Evolutionary conservation across 2,888 invertebrate species (phyloP), one percentile per base, ranked within the genome.

Genomic region (Chydorus sphaericus): DNA sequence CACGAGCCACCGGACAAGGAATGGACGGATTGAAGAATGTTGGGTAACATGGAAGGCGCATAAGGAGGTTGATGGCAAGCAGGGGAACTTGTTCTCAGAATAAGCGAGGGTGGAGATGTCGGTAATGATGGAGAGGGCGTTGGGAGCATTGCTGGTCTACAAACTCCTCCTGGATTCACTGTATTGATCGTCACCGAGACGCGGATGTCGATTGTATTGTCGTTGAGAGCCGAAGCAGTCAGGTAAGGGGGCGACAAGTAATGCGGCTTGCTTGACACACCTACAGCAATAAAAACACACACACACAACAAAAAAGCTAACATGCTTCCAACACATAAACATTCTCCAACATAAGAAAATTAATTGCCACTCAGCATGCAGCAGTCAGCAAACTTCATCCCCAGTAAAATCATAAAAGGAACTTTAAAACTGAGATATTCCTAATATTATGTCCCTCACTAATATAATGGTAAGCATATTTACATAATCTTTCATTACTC

Each of bases 121-220:
- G 39, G 23, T 8, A 23, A 10, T 3, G 39, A 39, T 10, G 16
- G 23, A 11, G 44, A 44, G 20, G 38, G 39, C 10, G 44, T 23
- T 20, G 44, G 44, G 14, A 28, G 44, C n/a, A 28, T 23, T 20
- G n/a, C 44, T 10, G 7, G 28, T 44, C 44, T 23, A 44, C 14
- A 20, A 16, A 20, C 23, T 8, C 49, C 58, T 30, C 26, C 36
- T 3, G 59, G 58, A 58, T 57, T 60, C 52, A 63, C 63, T 29
- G 82, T 81, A 69, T 82, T 83, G 68, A 87, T 89, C 58, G 80
- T 79, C 59, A 80, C 80, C 69, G 85, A 85, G 70, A 86, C 85
- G 76, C 83, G 85, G 70, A 85, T 85, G 77, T 84, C 85, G 74
- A 84, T 86, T 77, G 87, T 88, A 70, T 85, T 86, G 75, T 87